Evolutionary conservation across 1,140 invertebrate genomes (phyloP).

Genomic region (Zaprionus gabonicus): DNA sequence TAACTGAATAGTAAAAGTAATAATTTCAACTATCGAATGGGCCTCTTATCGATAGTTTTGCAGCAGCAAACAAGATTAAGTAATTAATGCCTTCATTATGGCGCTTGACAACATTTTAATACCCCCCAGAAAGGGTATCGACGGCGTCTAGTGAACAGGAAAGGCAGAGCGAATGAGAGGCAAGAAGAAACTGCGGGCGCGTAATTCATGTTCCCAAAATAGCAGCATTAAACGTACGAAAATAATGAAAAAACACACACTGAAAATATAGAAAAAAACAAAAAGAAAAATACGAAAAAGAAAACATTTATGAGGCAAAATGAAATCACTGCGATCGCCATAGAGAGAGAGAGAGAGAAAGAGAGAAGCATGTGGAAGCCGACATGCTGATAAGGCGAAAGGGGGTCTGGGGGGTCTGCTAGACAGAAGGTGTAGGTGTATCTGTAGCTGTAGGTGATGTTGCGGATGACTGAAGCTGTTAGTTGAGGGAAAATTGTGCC

Average conservation of each 20-base stretch:
- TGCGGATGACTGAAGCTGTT: conserved; percentile 63
- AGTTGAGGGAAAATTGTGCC: conserved; percentile 62
- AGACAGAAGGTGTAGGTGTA: conserved; percentile 38
- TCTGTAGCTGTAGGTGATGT: conserved; percentile 44
- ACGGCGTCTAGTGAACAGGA: background rate
- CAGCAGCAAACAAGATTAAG: background rate
- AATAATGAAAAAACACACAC: conserved; percentile 38
- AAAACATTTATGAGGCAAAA: conserved; percentile 70
- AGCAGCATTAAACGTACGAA: conserved; percentile 47
- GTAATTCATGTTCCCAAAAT: conserved; percentile 67
- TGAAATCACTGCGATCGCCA: conserved; percentile 68
- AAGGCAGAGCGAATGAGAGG: conserved; percentile 1
- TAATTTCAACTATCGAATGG: background rate
- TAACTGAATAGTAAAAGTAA: background rate
- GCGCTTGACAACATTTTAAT: conserved; percentile 11
- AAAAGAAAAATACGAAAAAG: conserved; percentile 62
- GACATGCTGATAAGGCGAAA: conserved; percentile 29
- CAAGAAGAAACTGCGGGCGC: conserved; percentile 18
- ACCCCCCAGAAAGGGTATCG: conserved; percentile 18
- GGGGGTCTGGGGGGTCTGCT: background rate
- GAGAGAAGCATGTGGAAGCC: conserved; percentile 20
- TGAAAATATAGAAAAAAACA: conserved; percentile 34
- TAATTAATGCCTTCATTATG: background rate
- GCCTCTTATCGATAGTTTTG: background rate
- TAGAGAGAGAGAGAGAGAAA: conserved; percentile 11